Percentiles rank a stretch among this genome's conserved stretches.
Conservation (phyloP, 2,888 invertebrate genomes). For the Piscicola geometra region DNA sequence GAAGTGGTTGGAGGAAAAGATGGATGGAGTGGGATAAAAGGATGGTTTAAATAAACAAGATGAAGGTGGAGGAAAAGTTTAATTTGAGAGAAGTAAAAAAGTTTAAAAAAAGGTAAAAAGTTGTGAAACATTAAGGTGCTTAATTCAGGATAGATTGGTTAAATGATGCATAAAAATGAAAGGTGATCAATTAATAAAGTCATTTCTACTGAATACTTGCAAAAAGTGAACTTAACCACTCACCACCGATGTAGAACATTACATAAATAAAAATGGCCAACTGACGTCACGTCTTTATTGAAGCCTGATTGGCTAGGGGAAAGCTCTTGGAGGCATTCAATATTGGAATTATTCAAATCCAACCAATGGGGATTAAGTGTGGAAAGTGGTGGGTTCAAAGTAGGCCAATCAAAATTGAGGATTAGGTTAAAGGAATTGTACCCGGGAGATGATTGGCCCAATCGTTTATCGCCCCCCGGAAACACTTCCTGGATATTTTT, state of each 20-base stretch:
- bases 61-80: too few species aligned
- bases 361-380: constrained; percentile 7
- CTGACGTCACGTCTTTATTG: neutral
- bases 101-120: too few species aligned
- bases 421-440: neutral
- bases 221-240: too few species aligned
- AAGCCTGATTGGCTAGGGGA: neutral
- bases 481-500: neutral
- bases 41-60: too few species aligned
- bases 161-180: too few species aligned
- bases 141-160: too few species aligned
- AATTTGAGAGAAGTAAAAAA: too few species aligned
- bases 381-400: neutral
- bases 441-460: neutral
- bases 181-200: too few species aligned
- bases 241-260: neutral
- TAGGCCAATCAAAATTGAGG: neutral
- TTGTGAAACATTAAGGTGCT: too few species aligned
- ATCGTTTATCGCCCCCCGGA: neutral
- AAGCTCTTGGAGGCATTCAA: neutral
- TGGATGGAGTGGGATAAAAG: too few species aligned
- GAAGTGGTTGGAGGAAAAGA: too few species aligned
- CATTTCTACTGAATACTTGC: too few species aligned
- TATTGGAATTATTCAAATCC: constrained; percentile 3
- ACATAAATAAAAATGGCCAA: neutral